phyloP scores from a whole-genome alignment of 2,113 vertebrate species.

The Anolis carolinensis region DNA sequence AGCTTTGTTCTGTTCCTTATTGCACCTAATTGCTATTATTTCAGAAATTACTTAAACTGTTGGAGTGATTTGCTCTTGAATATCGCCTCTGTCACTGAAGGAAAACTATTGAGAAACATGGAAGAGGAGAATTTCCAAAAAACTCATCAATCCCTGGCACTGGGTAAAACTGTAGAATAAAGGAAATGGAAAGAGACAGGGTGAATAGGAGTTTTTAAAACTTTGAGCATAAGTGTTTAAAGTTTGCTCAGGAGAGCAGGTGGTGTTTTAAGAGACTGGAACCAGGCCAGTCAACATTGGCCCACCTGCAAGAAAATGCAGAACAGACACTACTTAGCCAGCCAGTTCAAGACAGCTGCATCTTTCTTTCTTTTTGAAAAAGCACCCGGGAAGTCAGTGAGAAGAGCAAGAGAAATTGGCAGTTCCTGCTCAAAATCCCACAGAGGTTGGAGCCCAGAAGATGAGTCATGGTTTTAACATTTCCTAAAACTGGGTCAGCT shows the following conservation, averaged over 20 bases:
- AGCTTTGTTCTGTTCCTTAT: not conserved
- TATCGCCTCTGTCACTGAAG: not conserved
- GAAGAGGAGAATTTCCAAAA: conserved; percentile 34
- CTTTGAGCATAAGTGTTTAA: not conserved
- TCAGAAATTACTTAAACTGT: not conserved
- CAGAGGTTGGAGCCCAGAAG: not conserved
- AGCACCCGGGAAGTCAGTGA: not conserved
- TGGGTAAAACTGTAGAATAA: conserved; percentile 23
- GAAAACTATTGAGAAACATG: not conserved
- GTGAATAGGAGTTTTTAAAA: conserved; percentile 13
- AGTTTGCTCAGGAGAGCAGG: conserved; percentile 35
- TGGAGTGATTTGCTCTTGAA: conserved; percentile 21
- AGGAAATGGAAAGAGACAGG: conserved; percentile 3
- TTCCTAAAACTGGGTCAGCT: not conserved
- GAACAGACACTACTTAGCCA: conserved; percentile 29
- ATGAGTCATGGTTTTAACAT: not conserved
- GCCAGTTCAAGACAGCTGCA: conserved; percentile 4
- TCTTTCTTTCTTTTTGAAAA: conserved; percentile 24
- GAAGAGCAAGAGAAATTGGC: not conserved
- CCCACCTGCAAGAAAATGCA: conserved; percentile 34
- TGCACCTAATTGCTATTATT: not conserved
- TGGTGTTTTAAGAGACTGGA: conserved; percentile 26
- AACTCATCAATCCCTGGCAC: conserved; percentile 20
- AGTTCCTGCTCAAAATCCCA: not conserved
- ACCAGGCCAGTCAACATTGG: conserved; percentile 25